Percentiles rank a stretch among this genome's conserved stretches.
These are phyloP conservation scores for Entomobrya proxima DNA, from an alignment of 2,888 invertebrate species.

Conservation along the genomic window DNA sequence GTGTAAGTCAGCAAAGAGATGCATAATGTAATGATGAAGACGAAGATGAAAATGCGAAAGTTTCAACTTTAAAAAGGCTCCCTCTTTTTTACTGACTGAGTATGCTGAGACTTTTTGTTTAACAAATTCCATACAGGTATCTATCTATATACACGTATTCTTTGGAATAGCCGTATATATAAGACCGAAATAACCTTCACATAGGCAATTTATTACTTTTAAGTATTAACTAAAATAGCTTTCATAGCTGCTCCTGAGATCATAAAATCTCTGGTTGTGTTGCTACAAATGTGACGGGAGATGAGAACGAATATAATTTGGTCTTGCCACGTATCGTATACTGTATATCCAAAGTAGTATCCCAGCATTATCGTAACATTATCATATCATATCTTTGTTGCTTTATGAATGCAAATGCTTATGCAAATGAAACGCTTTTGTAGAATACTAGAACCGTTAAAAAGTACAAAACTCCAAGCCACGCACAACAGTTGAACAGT, in stretches of 20 bases:
- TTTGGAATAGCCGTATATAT: not conserved
- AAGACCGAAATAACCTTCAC: constrained; percentile 15
- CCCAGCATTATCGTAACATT: not conserved
- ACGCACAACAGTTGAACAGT: not conserved
- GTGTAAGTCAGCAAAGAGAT: not conserved
- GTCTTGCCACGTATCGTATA: not conserved
- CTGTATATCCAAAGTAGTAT: not conserved
- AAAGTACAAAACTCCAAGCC: constrained; percentile 2
- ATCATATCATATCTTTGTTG: not conserved
- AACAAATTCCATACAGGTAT: constrained; percentile 56
- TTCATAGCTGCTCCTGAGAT: constrained; percentile 32
- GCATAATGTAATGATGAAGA: not conserved
- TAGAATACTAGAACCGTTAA: constrained; percentile 18
- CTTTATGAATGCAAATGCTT: constrained; percentile 10
- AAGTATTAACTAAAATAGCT: constrained; percentile 29
- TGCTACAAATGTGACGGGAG: not conserved
- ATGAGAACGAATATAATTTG: not conserved
- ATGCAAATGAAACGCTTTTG: constrained; percentile 29
- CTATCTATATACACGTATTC: not conserved
- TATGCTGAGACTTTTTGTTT: constrained; percentile 38
- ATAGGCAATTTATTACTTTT: constrained; percentile 24
- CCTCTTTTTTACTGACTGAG: not conserved
- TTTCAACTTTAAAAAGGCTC: constrained; percentile 24
- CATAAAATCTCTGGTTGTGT: constrained; percentile 8
- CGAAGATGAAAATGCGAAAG: not conserved